phyloP scores from a whole-genome alignment of 2,888 invertebrate genomes.

The Euproctis similis region DNA sequence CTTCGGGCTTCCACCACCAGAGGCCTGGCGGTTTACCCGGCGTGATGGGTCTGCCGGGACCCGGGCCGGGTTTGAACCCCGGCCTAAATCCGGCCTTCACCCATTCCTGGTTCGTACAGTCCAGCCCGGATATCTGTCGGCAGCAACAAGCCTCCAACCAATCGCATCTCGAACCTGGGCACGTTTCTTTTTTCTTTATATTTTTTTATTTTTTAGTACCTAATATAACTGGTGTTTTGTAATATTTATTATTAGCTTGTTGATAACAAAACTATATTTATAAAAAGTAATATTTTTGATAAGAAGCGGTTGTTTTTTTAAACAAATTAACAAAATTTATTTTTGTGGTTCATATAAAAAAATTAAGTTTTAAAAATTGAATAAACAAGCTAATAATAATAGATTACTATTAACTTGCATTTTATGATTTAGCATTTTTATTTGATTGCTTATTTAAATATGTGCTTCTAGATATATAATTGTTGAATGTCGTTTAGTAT shows the following conservation, averaged over 20 bases:
- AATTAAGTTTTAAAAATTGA: background rate
- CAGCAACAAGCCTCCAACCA: constrained; percentile 84
- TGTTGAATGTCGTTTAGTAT: no score
- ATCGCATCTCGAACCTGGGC: constrained; percentile 94
- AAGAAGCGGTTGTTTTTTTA: no score
- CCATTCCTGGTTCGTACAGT: constrained; percentile 94
- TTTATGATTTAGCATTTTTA: constrained; percentile 29
- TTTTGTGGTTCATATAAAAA: background rate
- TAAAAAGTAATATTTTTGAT: background rate
- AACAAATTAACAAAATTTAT: background rate
- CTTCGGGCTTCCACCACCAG: constrained; percentile 72
- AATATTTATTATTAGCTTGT: constrained; percentile 26
- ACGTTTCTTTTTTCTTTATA: constrained; percentile 80
- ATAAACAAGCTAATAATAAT: constrained; percentile 16
- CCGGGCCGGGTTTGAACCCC: constrained; percentile 66
- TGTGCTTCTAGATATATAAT: constrained; percentile 31
- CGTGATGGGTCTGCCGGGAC: constrained; percentile 75
- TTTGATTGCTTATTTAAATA: constrained; percentile 34
- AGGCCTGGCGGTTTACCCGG: constrained; percentile 70
- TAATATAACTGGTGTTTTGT: constrained; percentile 37
- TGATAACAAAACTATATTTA: constrained; percentile 10
- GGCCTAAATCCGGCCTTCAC: constrained; percentile 85
- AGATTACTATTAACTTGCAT: constrained; percentile 19
- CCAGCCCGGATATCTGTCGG: constrained; percentile 92
- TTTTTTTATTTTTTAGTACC: constrained; percentile 65